Evolutionary conservation across 2,888 invertebrate genomes (phyloP), one percentile per base, ranked within the genome.

Genomic region (Sphinx pinastri): DNA sequence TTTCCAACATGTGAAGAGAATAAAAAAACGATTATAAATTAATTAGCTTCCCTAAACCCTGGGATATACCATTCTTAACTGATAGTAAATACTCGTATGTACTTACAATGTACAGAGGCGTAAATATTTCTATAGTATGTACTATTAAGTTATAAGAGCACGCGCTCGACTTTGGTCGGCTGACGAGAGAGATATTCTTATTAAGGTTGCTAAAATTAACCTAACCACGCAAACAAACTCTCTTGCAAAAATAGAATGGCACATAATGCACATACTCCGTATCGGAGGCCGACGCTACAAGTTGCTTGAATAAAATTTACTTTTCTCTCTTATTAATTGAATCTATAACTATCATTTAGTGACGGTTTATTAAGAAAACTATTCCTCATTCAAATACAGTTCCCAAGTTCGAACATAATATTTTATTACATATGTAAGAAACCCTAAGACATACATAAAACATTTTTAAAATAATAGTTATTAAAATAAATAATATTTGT

Each of bases 211-310:
- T 90, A 89, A 86, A 88, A 84, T 84, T 89, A 89, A 84, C 79
- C 73, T 81, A 76, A 86, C 87, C 88, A 89, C 88, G 88, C 89
- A 90, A 90, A 89, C 89, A 90, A 88, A 89, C 89, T 87, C 81
- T 75, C 74, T 72, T 75, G 75, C 84, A 82, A 85, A 89, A 88
- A 90, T 89, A 89, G 89, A 88, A 82, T 77, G 82, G 81, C 79
- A 81, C 82, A 83, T 87, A 87, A 86, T 84, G 85, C 67, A 67
- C 49, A 38, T 51, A 67, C 19, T 67, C 55, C 16, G 66, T 49
- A 70, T 57, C 63, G 31, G n/a, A 51, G 19, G 19, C 47, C 13
- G 38, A 31, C 60, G 60, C 47, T 60, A 63, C 63, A 38, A 38
- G 38, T 63, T 63, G 47, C 63, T 19, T 63, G 13, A 49, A 49